Evolutionary conservation across 2,797 vertebrate species (phyloP).

Genomic region (Dallia pectoralis): DNA sequence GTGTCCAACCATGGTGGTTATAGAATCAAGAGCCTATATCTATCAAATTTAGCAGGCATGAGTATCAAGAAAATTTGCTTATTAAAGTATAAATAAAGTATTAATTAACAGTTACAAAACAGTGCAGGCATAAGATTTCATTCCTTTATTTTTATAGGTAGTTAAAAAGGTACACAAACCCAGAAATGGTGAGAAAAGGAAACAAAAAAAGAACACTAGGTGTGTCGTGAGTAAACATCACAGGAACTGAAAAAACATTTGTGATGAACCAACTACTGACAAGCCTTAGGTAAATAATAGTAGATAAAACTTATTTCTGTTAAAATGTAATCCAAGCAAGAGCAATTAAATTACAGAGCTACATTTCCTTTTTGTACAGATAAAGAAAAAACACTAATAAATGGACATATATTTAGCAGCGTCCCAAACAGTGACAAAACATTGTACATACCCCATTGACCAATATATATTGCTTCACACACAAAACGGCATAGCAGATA

Average conservation of each 20-base stretch:
- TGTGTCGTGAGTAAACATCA: no score
- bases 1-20: no score
- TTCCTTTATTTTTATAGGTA: not conserved
- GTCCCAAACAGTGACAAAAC: not conserved
- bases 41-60: no score
- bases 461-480: not conserved
- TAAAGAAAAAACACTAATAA: not conserved
- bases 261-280: conserved; percentile 3
- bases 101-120: no score
- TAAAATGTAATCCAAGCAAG: not conserved
- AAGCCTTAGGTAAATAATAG: conserved; percentile 1
- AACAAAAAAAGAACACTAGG: not conserved
- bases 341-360: not conserved
- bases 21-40: no score
- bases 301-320: no score
- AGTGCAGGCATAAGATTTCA: conserved; percentile 1
- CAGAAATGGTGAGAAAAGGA: conserved; percentile 13
- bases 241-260: conserved; percentile 6
- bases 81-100: no score
- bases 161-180: conserved; percentile 11
- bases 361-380: not conserved
- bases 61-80: no score
- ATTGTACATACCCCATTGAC: not conserved
- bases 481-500: not conserved
- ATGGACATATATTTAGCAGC: not conserved